Evolutionary conservation across 1,140 invertebrate genomes (phyloP).

Genomic region (Drosophila saltans): DNA sequence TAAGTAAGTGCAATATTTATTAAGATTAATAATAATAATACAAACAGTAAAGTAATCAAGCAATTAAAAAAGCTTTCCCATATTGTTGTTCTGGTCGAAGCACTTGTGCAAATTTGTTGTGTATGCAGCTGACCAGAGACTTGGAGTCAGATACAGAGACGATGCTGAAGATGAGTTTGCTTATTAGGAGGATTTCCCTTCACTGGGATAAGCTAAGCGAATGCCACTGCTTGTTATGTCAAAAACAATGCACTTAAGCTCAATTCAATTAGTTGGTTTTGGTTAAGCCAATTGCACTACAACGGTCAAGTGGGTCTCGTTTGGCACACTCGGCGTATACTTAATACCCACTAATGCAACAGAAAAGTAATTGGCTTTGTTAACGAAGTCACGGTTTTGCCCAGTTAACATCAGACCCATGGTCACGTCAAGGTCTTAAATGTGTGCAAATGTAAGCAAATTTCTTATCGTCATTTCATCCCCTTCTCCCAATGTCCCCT

Average conservation of each 20-base stretch:
- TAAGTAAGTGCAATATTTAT: background rate
- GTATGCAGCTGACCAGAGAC: slow-evolving; percentile 20
- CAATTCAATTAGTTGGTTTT: slow-evolving; percentile 32
- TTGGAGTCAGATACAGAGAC: background rate
- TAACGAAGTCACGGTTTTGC: slow-evolving; percentile 40
- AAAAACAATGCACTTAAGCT: slow-evolving; percentile 48
- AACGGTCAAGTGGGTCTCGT: slow-evolving; percentile 25
- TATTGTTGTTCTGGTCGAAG: slow-evolving; percentile 14
- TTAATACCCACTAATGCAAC: slow-evolving; percentile 44
- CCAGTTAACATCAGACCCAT: too few relatives aligned
- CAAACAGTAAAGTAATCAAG: slow-evolving; percentile 64
- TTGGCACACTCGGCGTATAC: slow-evolving; percentile 45
- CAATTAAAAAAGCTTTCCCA: slow-evolving; percentile 70
- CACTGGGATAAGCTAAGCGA: too few relatives aligned
- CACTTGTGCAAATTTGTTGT: slow-evolving; percentile 60
- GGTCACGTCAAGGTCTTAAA: background rate
- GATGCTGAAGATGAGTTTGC: slow-evolving; percentile 1
- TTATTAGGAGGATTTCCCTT: background rate
- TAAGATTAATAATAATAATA: background rate
- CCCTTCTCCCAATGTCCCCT: background rate
- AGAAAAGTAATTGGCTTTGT: slow-evolving; percentile 39
- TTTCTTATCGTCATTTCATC: slow-evolving; percentile 6
- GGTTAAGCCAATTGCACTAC: slow-evolving; percentile 18
- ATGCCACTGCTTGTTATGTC: slow-evolving; percentile 24
- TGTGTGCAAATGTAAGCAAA: background rate